phyloP scores from a whole-genome alignment of 2,888 invertebrate genomes.

The Archaeoteleia sp. region DNA sequence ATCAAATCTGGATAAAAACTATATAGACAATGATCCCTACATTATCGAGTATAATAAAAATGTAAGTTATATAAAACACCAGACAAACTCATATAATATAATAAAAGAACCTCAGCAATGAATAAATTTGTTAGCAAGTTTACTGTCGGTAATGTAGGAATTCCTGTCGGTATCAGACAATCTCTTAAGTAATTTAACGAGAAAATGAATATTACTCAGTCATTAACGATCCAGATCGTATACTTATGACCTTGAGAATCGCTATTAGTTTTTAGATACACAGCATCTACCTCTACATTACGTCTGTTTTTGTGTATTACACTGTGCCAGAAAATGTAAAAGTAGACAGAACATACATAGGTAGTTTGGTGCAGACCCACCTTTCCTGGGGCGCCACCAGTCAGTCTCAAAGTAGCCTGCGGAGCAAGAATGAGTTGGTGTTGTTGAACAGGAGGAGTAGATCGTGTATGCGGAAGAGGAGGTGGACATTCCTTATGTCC shows the following conservation, averaged over 20 bases:
- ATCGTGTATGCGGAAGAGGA: slow-evolving; percentile 82
- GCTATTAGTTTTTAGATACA: background rate
- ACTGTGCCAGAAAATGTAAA: slow-evolving; percentile 55
- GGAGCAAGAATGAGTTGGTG: slow-evolving; percentile 79
- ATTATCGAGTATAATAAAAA: too few species aligned
- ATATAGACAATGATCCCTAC: too few species aligned
- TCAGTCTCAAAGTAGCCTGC: slow-evolving; percentile 97
- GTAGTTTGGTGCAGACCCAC: slow-evolving; percentile 80
- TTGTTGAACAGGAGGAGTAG: slow-evolving; percentile 74
- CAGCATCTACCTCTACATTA: slow-evolving; percentile 49
- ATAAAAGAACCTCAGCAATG: too few species aligned
- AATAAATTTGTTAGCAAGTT: too few species aligned
- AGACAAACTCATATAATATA: too few species aligned
- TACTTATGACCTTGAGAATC: background rate
- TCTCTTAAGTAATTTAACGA: too few species aligned
- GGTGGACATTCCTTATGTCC: slow-evolving; percentile 80
- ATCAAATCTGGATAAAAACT: too few species aligned
- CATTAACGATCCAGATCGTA: background rate
- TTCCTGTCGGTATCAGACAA: too few species aligned
- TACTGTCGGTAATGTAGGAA: too few species aligned
- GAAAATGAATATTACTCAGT: too few species aligned
- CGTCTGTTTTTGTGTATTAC: slow-evolving; percentile 41
- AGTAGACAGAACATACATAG: slow-evolving; percentile 57
- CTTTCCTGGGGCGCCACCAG: slow-evolving; percentile 98
- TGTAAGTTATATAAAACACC: background rate